Evolutionary conservation across 2,888 invertebrate genomes (phyloP).

Genomic region (Diadromus collaris): DNA sequence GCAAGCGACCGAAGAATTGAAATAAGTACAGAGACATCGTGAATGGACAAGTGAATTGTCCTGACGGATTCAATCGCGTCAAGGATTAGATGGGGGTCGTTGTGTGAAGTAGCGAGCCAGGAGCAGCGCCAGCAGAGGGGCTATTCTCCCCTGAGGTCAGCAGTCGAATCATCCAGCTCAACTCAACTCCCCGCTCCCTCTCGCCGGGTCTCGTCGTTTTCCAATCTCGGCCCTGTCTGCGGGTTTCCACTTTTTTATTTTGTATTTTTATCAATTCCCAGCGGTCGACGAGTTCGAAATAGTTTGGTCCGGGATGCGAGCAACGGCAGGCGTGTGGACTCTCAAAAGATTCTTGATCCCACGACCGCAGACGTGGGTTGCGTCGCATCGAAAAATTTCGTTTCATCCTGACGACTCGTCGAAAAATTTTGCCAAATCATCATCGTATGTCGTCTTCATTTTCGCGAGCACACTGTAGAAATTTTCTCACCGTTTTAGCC

Average conservation of each 20-base stretch:
- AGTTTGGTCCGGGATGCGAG: neutral
- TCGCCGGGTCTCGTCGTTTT: conserved; percentile 7
- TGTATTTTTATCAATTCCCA: neutral
- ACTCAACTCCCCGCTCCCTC: conserved; percentile 1
- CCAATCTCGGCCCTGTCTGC: conserved; percentile 7
- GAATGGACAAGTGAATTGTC: conserved; percentile 11
- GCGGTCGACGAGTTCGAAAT: neutral
- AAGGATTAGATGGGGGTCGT: conserved; percentile 5
- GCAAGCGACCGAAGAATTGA: conserved; percentile 7
- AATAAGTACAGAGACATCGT: conserved; percentile 5
- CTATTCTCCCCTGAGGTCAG: conserved; percentile 3
- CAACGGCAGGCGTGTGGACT: neutral
- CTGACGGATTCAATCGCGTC: conserved; percentile 18
- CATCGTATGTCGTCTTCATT: too few species aligned
- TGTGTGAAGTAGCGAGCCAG: conserved; percentile 1
- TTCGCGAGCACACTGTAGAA: too few species aligned
- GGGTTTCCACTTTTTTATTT: neutral
- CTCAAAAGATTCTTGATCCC: neutral
- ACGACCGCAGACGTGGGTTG: neutral
- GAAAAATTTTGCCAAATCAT: too few species aligned
- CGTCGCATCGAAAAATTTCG: neutral
- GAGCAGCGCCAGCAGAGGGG: neutral
- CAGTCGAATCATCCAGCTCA: conserved; percentile 4
- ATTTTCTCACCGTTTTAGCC: too few species aligned
- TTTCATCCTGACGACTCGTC: too few species aligned